Percentiles rank a stretch among this genome's conserved stretches.
Evolutionary conservation across 2,888 invertebrate genomes (phyloP).

Genomic region (Melanostoma scalare): DNA sequence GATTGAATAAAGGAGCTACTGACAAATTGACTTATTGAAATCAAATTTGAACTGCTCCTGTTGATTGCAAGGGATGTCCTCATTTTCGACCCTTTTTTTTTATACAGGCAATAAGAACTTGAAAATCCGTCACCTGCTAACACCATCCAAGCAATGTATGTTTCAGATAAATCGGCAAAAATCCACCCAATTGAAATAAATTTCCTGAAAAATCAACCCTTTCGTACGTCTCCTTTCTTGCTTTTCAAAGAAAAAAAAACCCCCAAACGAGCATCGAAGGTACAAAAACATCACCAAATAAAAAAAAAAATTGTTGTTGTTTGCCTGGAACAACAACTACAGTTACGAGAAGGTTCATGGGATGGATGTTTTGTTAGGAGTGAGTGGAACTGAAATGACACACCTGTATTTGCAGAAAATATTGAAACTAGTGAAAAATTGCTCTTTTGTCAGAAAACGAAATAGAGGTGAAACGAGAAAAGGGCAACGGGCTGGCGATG

Average conservation of each 20-base stretch:
- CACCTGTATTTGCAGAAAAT: conserved; percentile 34
- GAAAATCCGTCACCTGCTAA: conserved; percentile 17
- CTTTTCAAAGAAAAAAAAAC: background rate
- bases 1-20: too few species aligned
- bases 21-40: conserved; percentile 36
- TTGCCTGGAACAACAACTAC: too few species aligned
- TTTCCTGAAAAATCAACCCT: conserved; percentile 23
- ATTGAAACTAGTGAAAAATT: conserved; percentile 28
- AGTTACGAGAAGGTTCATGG: too few species aligned
- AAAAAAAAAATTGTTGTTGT: background rate
- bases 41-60: conserved; percentile 29
- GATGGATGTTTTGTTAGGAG: background rate
- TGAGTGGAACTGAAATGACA: too few species aligned
- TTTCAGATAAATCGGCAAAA: background rate
- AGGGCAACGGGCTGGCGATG: background rate
- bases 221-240: conserved; percentile 3
- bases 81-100: too few species aligned
- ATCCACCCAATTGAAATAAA: conserved; percentile 29
- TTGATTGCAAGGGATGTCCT: conserved; percentile 3
- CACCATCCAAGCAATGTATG: background rate
- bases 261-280: background rate
- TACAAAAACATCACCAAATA: background rate
- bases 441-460: background rate
- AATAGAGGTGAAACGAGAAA: background rate
- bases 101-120: conserved; percentile 24